Percentiles rank a stretch among this genome's conserved stretches.
Conservation (phyloP, 2,888 invertebrate species). For the Lochmaea capreae region DNA sequence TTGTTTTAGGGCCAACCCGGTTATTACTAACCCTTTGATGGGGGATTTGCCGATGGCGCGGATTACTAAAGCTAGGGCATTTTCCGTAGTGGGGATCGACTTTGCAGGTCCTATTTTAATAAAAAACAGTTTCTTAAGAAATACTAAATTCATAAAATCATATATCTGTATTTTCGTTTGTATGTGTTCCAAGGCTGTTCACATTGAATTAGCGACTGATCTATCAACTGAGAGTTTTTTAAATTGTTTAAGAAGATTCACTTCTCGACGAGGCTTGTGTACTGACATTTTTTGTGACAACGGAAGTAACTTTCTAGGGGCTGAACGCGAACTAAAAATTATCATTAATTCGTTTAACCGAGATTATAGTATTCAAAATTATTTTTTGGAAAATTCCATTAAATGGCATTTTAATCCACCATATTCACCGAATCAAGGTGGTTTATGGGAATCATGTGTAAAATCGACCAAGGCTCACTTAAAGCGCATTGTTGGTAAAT, state of each 20-base stretch:
- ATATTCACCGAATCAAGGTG: neutral
- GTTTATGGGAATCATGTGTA: constrained; percentile 2
- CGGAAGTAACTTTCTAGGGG: neutral
- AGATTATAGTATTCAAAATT: neutral
- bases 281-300: neutral
- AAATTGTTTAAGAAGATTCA: neutral
- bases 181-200: neutral
- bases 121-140: neutral
- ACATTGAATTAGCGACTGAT: neutral
- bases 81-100: too few species aligned
- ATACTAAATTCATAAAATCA: neutral
- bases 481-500: constrained; percentile 4
- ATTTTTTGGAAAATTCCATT: neutral
- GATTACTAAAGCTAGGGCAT: too few species aligned
- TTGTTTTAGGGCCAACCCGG: neutral
- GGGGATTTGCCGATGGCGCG: too few species aligned
- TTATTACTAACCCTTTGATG: too few species aligned
- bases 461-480: constrained; percentile 5
- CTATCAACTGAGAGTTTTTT: neutral
- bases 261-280: neutral
- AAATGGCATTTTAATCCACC: neutral
- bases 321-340: neutral
- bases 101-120: neutral
- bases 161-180: neutral
- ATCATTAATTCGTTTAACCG: neutral